phyloP scores from a whole-genome alignment of 2,797 vertebrate genomes.

The Catharus ustulatus region DNA sequence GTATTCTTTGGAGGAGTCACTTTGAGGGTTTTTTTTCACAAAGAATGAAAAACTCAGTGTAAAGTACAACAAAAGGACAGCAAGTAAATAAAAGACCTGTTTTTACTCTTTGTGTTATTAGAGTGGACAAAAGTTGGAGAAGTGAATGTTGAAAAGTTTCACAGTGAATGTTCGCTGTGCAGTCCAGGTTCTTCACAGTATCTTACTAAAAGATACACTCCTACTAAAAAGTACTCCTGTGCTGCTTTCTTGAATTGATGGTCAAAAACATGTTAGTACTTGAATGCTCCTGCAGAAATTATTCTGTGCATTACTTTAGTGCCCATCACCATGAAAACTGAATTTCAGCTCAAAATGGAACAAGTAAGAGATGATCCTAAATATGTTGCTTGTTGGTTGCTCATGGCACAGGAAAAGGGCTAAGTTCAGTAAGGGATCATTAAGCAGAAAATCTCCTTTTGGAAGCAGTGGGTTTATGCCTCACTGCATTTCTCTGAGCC shows the following conservation, averaged over 20 bases:
- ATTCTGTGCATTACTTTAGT: neutral
- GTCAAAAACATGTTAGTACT: neutral
- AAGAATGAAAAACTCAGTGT: neutral
- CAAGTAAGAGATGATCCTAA: neutral
- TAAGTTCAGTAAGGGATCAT: neutral
- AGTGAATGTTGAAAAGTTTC: neutral
- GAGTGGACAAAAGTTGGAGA: neutral
- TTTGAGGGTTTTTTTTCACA: neutral
- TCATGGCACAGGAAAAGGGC: neutral
- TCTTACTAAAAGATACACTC: neutral
- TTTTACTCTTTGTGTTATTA: neutral
- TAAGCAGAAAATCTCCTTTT: neutral
- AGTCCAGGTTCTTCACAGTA: neutral
- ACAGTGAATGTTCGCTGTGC: neutral
- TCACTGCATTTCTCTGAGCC: neutral
- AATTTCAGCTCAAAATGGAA: neutral
- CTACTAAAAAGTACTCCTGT: neutral
- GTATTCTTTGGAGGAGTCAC: neutral
- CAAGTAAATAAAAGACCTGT: neutral
- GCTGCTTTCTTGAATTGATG: neutral
- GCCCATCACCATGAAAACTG: neutral
- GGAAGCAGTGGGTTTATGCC: neutral
- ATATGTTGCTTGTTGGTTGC: neutral
- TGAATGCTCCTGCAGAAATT: neutral
- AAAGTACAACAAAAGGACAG: neutral